Base-by-base conservation (phyloP, 2,888 invertebrate genomes). In the Drosophila vallismaia region DNA sequence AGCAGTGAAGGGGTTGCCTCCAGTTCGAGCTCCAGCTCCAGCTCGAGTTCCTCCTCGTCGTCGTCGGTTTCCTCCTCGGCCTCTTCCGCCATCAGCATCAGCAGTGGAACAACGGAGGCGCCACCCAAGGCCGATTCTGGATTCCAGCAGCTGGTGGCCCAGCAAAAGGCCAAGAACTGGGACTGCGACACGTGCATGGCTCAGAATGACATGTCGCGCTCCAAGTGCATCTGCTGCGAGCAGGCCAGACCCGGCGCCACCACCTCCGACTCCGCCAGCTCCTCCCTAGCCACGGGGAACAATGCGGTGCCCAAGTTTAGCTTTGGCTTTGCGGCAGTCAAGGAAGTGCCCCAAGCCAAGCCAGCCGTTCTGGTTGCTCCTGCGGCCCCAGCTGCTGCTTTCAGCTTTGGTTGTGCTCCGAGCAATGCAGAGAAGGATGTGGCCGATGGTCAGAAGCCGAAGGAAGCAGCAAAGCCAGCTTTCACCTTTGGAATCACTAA, bases 111-210 rank as follows among this genome's bases (percentile, higher is more conserved):
- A 55, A 0, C 10, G 49, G 12, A 38, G 4, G 6, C 28, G 28
- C 36, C 29, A 9, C 9, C 46, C 1, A 62, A 79, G 40, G 42
- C 76, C 4, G 89, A 92, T 54, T 82, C 88, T 28, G 92, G 91
- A 28, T 92, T 93, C 38, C 87, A 91, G 75, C 75, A 86, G 3
- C 59, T 92, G 50, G 89, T 88, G 29, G 89, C 86, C 2, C 77
- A 88, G 26, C 92, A 92, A 62, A 89, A 88, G 59, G 69, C 77
- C 0, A 76, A 78, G n/a, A 91, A 92, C 58, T 95, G 94, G 95
- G 93, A 93, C 67, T 95, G 95, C 86, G 90, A 91, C 10, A 92
- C 92, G 14, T 95, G 95, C 86, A 93, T 94, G 92, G 92, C 94
- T 0, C 92, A 92, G 58, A 95, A 95, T 85, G 91, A 92, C 49